Evolutionary conservation across 2,888 invertebrate genomes (phyloP).

Genomic region (Arenicola marina): DNA sequence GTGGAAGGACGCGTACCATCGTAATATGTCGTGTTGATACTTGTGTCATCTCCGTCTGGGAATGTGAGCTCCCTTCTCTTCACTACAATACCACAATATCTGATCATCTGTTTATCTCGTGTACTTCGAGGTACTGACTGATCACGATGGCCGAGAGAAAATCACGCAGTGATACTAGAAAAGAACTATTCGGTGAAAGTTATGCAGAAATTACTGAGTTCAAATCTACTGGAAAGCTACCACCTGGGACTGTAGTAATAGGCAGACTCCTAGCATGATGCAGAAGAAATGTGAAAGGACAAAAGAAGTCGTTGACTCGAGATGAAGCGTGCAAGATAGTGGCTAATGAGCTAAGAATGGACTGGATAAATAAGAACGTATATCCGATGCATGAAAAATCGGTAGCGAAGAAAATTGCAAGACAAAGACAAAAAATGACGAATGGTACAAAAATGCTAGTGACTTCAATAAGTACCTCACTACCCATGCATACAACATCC

Average conservation of each 20-base stretch:
- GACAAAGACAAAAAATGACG: not conserved
- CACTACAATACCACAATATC: no score
- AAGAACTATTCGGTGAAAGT: not conserved
- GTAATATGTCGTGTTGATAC: no score
- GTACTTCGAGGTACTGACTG: no score
- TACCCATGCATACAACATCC: not conserved
- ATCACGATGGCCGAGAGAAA: no score
- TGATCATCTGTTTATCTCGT: no score
- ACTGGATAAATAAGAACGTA: conserved; percentile 4
- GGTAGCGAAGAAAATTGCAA: not conserved
- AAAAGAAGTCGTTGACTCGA: not conserved
- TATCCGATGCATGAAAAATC: not conserved
- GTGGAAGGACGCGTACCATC: no score
- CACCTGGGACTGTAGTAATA: not conserved
- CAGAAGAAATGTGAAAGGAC: not conserved
- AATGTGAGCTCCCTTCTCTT: no score
- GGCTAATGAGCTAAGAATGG: not conserved
- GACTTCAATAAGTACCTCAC: not conserved
- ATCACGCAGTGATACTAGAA: not conserved
- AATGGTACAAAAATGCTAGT: not conserved
- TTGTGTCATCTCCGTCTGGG: no score
- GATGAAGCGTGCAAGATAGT: not conserved
- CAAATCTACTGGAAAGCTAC: not conserved
- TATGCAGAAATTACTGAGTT: not conserved
- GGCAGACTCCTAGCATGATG: not conserved